Evolutionary conservation across 2,113 vertebrate genomes (phyloP).

Genomic region (Platichthys flesus): DNA sequence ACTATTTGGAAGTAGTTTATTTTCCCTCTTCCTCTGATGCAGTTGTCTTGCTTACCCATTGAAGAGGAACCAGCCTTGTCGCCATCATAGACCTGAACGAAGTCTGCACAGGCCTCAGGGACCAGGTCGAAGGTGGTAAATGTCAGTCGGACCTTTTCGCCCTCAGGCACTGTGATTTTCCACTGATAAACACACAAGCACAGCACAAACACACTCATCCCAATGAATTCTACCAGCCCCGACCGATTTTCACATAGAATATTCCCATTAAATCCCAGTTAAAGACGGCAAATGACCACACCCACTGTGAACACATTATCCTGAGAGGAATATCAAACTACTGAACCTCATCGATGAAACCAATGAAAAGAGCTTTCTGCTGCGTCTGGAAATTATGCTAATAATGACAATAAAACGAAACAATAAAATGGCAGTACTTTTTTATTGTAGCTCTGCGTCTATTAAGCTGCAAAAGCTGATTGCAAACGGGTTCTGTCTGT

Average conservation of each 20-base stretch:
- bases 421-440: too few species aligned
- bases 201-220: not conserved
- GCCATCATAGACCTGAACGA: conserved; percentile 80
- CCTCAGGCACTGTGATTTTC: conserved; percentile 76
- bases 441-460: not conserved
- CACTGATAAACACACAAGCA: conserved; percentile 53
- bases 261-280: not conserved
- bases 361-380: too few species aligned
- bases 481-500: not conserved
- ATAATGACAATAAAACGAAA: too few species aligned
- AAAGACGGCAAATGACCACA: too few species aligned
- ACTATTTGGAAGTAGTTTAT: not conserved
- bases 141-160: conserved; percentile 73
- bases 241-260: not conserved
- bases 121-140: conserved; percentile 81
- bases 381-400: too few species aligned
- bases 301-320: too few species aligned
- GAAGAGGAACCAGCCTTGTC: conserved; percentile 40
- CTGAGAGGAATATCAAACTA: too few species aligned
- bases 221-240: not conserved
- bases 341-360: too few species aligned
- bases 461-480: not conserved
- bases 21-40: not conserved
- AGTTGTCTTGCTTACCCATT: conserved; percentile 61
- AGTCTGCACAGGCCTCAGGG: conserved; percentile 79